Evolutionary conservation across 2,113 vertebrate species (phyloP).

Genomic region (Serilophus lunatus): DNA sequence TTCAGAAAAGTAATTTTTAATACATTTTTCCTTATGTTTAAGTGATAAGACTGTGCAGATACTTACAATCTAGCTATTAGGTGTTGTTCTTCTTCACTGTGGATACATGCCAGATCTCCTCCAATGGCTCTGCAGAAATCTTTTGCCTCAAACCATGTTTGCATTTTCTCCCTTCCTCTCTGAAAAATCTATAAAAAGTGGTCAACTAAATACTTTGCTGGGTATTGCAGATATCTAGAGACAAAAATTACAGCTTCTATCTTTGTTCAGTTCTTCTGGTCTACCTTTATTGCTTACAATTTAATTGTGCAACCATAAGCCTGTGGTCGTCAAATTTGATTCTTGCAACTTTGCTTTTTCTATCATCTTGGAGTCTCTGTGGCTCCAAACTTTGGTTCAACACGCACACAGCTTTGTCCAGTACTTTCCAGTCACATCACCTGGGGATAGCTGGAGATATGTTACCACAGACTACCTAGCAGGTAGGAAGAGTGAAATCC

Average conservation of each 20-base stretch:
- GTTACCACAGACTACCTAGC: background rate
- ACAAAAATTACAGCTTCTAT: background rate
- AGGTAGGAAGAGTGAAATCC: background rate
- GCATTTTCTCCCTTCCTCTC: constrained; percentile 65
- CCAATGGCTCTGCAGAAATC: constrained; percentile 86
- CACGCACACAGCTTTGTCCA: background rate
- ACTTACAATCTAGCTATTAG: constrained; percentile 63
- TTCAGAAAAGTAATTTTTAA: background rate
- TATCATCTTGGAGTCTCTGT: background rate
- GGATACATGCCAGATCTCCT: constrained; percentile 85
- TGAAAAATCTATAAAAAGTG: constrained; percentile 58
- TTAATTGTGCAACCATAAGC: background rate
- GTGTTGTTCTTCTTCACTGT: constrained; percentile 67
- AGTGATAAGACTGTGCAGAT: background rate
- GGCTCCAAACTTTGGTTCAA: background rate
- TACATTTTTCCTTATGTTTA: background rate
- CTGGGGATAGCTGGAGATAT: background rate
- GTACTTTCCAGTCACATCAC: background rate
- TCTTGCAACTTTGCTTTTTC: background rate
- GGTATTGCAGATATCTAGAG: background rate
- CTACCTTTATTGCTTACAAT: background rate
- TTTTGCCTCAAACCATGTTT: constrained; percentile 84
- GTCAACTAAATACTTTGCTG: background rate
- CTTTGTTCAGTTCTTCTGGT: background rate
- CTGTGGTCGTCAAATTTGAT: background rate